Evolutionary conservation across 1,140 invertebrate species (phyloP), one percentile per base, ranked within the genome.

Genomic region (Liolophura sinensis): DNA sequence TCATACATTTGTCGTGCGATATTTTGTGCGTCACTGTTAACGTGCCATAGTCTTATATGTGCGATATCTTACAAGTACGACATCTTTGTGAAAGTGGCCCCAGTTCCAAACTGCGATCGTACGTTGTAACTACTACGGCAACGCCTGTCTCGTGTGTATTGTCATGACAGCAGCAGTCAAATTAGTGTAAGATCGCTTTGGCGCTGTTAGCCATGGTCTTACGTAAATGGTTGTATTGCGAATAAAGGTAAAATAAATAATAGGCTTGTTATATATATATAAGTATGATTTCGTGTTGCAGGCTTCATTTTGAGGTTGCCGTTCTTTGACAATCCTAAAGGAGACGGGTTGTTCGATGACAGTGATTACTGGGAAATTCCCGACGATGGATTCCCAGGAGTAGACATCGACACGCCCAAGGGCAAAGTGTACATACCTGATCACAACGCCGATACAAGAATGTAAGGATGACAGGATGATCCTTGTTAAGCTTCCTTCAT

Each of bases 281-380:
- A 5, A 51, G 18, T 47, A 16, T 4, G n/a, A 22, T 51, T 50
- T 56, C 55, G 24, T 64, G n/a, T 50, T 67, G 11, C 68, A 78
- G 78, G 77, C 31, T 61, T 76, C n/a, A 56, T 80, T 4, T 56
- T 76, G 47, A 75, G 73, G 61, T 61, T 79, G 14, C 70, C 74
- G 0, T 57, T 75, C 16, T 74, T 72, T 47, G 67, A 78, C 60
- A 60, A 69, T 20, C 62, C 58, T 0, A 60, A 67, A 20, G 60
- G 56, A 20, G 69, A 73, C 16, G 58, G 71, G 1, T 51, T 79
- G 14, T 79, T 73, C 62, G 71, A 74, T 40, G 78, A 79, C 63
- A 14, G 52, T 0, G 57, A 70, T 15, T 71, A 66, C 52, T 79
- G 76, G 76, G 68, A 73, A 18, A 52, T 77, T 0, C 68, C 74